Conservation (phyloP, 2,888 invertebrate species). For the Ectropis crepuscularia region DNA sequence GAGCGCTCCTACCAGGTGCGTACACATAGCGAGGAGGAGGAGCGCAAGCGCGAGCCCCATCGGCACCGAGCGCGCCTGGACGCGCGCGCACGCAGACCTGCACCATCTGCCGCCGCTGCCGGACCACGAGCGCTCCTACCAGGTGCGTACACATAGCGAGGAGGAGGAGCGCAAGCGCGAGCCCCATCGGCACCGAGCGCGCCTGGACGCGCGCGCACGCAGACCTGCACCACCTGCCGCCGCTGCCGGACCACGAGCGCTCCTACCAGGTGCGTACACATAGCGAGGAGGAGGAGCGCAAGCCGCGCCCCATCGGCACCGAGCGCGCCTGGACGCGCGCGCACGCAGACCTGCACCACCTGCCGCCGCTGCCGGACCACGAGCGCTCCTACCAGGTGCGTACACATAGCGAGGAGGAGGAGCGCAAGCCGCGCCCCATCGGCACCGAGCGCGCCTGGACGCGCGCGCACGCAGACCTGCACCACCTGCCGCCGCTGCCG, state of each 20-base stretch:
- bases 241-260: constrained; percentile 67
- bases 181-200: constrained; percentile 94
- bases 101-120: constrained; percentile 54
- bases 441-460: constrained; percentile 93
- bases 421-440: constrained; percentile 89
- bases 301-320: constrained; percentile 92
- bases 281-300: constrained; percentile 81
- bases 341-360: constrained; percentile 61
- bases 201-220: constrained; percentile 86
- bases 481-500: constrained; percentile 53
- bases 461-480: constrained; percentile 70
- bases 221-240: constrained; percentile 59
- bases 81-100: constrained; percentile 76
- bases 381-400: constrained; percentile 69
- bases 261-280: constrained; percentile 59
- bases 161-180: constrained; percentile 85
- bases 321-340: constrained; percentile 90
- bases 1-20: constrained; percentile 69
- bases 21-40: constrained; percentile 51
- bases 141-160: constrained; percentile 60
- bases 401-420: constrained; percentile 69
- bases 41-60: constrained; percentile 89
- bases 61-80: constrained; percentile 92
- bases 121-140: constrained; percentile 71
- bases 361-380: constrained; percentile 62